A percentile compares a stretch with the other conserved stretches of the same genome.
Evolutionary conservation across 1,140 invertebrate genomes (phyloP).

Genomic region (Eumeta japonica): DNA sequence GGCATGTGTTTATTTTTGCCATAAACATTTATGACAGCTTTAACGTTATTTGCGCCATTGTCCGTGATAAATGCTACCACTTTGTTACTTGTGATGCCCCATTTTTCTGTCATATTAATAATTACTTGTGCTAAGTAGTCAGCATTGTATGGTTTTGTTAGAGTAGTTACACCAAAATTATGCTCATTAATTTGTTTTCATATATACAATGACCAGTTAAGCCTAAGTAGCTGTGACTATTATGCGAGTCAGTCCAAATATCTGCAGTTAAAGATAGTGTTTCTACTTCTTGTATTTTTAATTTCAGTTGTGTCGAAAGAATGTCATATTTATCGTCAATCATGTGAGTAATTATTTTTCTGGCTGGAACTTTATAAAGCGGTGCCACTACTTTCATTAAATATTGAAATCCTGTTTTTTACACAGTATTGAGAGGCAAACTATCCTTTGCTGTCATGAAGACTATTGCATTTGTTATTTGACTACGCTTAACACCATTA

Average conservation of each 20-base stretch:
- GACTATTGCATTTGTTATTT: no score
- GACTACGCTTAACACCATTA: conserved; percentile 10
- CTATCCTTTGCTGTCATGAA: no score
- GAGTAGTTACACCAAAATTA: conserved; percentile 17
- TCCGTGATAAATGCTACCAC: conserved; percentile 30
- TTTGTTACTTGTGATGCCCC: conserved; percentile 25
- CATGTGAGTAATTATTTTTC: conserved; percentile 15
- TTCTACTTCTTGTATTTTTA: conserved; percentile 16
- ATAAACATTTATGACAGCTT: conserved; percentile 28
- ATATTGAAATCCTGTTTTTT: no score
- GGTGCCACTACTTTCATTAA: conserved; percentile 15
- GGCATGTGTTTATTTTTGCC: conserved; percentile 29
- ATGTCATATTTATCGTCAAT: conserved; percentile 14
- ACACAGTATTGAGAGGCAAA: no score
- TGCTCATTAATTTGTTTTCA: conserved; percentile 14
- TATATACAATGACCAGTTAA: conserved; percentile 20
- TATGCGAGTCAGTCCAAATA: conserved; percentile 16
- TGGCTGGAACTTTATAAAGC: conserved; percentile 10
- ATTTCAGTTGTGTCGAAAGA: conserved; percentile 11
- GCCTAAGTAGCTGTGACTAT: conserved; percentile 15
- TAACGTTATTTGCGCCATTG: conserved; percentile 34
- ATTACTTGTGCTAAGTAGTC: conserved; percentile 22
- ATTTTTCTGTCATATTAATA: conserved; percentile 20
- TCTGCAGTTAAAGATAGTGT: no score
- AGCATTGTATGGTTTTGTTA: conserved; percentile 22